These are phyloP conservation scores for Acipenser ruthenus DNA, from an alignment of 2,797 vertebrate species.

Conservation along the genomic window DNA sequence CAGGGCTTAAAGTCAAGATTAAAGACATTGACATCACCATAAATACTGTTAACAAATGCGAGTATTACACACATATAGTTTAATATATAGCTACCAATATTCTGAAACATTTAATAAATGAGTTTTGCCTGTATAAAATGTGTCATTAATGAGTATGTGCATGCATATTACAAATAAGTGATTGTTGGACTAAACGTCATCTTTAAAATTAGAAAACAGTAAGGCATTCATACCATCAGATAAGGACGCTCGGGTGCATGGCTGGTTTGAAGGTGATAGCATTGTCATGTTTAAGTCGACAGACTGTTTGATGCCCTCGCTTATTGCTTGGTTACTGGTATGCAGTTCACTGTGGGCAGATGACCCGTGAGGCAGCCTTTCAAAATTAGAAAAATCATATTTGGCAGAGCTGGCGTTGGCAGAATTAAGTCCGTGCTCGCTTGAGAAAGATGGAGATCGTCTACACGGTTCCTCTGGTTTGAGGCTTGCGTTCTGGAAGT, in stretches of 20 bases:
- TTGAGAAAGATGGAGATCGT: conserved; percentile 54
- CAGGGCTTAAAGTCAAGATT: no score
- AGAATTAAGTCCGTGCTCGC: conserved; percentile 51
- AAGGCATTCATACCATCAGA: conserved; percentile 64
- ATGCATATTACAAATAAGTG: no score
- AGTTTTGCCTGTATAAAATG: no score
- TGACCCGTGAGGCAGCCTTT: conserved; percentile 55
- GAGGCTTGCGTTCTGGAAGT: conserved; percentile 55
- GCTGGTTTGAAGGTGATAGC: conserved; percentile 59
- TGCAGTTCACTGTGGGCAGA: conserved; percentile 58
- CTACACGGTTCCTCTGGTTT: conserved; percentile 64
- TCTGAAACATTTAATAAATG: no score
- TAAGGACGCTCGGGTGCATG: conserved; percentile 70
- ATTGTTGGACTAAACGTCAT: no score
- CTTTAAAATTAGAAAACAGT: not conserved
- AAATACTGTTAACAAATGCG: no score
- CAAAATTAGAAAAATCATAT: conserved; percentile 63
- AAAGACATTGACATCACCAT: no score
- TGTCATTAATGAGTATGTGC: no score
- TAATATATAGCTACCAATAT: no score
- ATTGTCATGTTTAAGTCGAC: conserved; percentile 65
- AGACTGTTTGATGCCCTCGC: conserved; percentile 61
- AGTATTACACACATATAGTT: no score
- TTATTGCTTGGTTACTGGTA: conserved; percentile 50
- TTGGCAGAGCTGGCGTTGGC: conserved; percentile 50